Evolutionary conservation across 1,140 invertebrate species (phyloP), one percentile per base, ranked within the genome.

Genomic region (Nasonia giraulti): DNA sequence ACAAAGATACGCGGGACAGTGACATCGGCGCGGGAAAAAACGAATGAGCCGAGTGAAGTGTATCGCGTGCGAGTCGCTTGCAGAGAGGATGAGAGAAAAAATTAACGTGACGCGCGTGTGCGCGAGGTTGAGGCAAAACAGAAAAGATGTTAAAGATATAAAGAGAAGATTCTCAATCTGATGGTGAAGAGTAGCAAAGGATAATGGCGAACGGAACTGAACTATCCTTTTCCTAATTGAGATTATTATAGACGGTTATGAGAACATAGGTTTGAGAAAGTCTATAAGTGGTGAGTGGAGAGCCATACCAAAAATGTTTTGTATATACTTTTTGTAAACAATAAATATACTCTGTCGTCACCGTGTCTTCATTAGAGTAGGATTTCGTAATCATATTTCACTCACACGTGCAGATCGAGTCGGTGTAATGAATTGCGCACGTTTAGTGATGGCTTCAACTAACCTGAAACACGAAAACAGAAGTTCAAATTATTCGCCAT

Each of bases 101-200:
- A 31, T 68, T 76, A 78, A 78, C 55, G 31, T 83, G 75, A 78
- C 62, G 23, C 55, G 44, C 23, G 17, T 69, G 31, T 44, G 40
- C 27, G 47, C 27, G 27, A 27, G 27, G 50, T 27, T 77, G 12
- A 50, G 23, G n/a, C 14, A 11, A 66, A 73, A 78, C 75, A 85
- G 71, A 85, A 75, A 79, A 83, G 73, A 80, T 83, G 71, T 27
- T 27, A 40, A 83, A 37, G 33, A 37, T 37, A 87, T 83, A 85
- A 80, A 68, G 23, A 84, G 11, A 11, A 47, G 55, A 1, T 62
- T 20, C 55, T 20, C n/a, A 20, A 20, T n/a, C 17, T 62, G 20
- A 27, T 20, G 20, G n/a, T 37, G 55, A 7, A 20, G 55, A 17
- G 20, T 27, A 27, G 27, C 27, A 27, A 27, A 27, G 27, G 27